Evolutionary conservation across 2,888 invertebrate species (phyloP), one percentile per base, ranked within the genome.

Genomic region (Norana najaformis): DNA sequence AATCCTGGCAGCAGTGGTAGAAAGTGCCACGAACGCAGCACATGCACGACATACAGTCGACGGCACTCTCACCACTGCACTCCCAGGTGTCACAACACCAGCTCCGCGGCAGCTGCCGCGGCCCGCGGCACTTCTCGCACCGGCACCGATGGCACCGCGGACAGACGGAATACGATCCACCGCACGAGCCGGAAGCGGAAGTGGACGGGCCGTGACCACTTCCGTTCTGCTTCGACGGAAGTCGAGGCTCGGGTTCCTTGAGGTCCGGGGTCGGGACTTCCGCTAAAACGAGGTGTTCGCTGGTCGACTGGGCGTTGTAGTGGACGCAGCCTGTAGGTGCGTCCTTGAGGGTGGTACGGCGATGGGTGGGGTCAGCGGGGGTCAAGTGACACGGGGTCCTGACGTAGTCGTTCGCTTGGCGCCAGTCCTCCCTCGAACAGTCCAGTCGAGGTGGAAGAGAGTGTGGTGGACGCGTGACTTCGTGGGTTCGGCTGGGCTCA

Each of bases 1-100:
- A 90, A 88, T 93, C 93, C 16, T 20, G 30, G 85, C 85, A 85
- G 96, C 98, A 98, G 95, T 98, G 98, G 95, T 98, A 98, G 96
- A 98, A 97, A 92, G 97, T 95, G 8, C 93, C 94, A 95, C 98
- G 97, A 94, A 98, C 98, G 96, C 98, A 98, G 96, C 98, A 98
- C 96, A 98, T 96, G 95, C 98, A 98, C 94, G 98, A 97, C 93
- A 97, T 97, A 95, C 97, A 97, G 96, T 98, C 98, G 93, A 98
- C 97, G 97, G 97, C 96, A 93, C 97, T 97, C 95, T 97, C 97
- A 93, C 97, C 97, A 94, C 97, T 97, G 96, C 98, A 97, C 94
- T 97, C 96, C 95, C 97, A 98, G 14, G 36, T 35, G 38, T 98
- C 98, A 93, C 98, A 96, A 98, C 98, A 98, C 41, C 47, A 35